phyloP scores from a whole-genome alignment of 2,888 invertebrate genomes.

The Nomada ferruginata region DNA sequence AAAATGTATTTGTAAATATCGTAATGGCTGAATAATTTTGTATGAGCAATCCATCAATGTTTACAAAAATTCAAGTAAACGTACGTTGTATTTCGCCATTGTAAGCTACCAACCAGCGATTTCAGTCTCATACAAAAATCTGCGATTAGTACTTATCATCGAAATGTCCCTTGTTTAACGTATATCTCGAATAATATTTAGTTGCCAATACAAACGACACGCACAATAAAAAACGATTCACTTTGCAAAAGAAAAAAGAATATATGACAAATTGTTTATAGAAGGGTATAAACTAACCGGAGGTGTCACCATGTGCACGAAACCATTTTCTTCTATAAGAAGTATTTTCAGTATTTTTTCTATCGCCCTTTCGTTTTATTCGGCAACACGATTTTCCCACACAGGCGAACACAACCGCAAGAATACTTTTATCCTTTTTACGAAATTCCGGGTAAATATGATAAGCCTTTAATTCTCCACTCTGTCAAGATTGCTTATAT shows the following conservation, averaged over 20 bases:
- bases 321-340: conserved; percentile 70
- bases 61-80: conserved; percentile 63
- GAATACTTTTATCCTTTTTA: conserved; percentile 2
- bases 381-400: conserved; percentile 19
- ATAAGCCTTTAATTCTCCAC: conserved; percentile 37
- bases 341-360: conserved; percentile 40
- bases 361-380: conserved; percentile 23
- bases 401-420: conserved; percentile 20
- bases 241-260: conserved; percentile 13
- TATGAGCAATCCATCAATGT: conserved; percentile 22
- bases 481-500: conserved; percentile 62
- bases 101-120: conserved; percentile 73
- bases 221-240: conserved; percentile 4
- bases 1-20: background rate
- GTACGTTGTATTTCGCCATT: conserved; percentile 74
- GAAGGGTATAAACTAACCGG: conserved; percentile 73
- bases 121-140: conserved; percentile 29
- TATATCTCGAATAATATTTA: background rate
- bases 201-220: background rate
- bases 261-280: conserved; percentile 61
- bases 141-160: conserved; percentile 9
- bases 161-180: background rate
- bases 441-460: conserved; percentile 24
- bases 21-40: background rate
- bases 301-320: conserved; percentile 79